Evolutionary conservation across 2,797 vertebrate genomes (phyloP).

Genomic region (Pangasius macronema): DNA sequence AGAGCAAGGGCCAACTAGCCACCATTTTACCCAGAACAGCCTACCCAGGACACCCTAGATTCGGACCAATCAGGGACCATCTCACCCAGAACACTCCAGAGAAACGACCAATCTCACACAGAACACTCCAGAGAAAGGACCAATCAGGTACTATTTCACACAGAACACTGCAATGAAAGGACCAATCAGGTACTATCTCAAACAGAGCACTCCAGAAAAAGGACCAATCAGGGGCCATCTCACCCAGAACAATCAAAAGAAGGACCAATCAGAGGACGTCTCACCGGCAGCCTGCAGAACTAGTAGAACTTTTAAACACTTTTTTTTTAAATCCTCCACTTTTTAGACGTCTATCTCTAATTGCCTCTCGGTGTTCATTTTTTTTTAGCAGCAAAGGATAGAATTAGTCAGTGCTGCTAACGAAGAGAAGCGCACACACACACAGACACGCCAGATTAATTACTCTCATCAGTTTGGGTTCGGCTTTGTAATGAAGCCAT

Average conservation of each 20-base stretch:
- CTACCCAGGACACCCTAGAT: not conserved
- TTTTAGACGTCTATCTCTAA: slow-evolving; percentile 21
- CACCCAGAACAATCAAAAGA: too few species aligned
- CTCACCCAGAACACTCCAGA: not conserved
- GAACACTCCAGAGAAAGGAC: not conserved
- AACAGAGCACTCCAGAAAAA: not conserved
- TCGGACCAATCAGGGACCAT: not conserved
- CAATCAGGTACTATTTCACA: not conserved
- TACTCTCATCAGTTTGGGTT: slow-evolving; percentile 49
- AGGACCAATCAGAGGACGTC: not conserved
- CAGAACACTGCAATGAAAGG: not conserved
- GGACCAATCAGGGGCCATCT: not conserved
- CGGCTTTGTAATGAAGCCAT: slow-evolving; percentile 56
- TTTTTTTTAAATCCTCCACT: slow-evolving; percentile 8
- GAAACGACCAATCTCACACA: not conserved
- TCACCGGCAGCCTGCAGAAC: not conserved
- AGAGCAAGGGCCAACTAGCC: not conserved
- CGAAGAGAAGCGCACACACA: slow-evolving; percentile 43
- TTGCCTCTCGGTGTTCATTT: slow-evolving; percentile 30
- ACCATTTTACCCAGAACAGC: not conserved
- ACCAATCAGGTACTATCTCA: not conserved
- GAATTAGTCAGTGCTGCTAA: slow-evolving; percentile 49
- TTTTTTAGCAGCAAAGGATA: slow-evolving; percentile 22
- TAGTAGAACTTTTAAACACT: not conserved
- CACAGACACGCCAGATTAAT: slow-evolving; percentile 56